Conservation (phyloP, 2,113 vertebrate species). For the Pedionomus torquatus region DNA sequence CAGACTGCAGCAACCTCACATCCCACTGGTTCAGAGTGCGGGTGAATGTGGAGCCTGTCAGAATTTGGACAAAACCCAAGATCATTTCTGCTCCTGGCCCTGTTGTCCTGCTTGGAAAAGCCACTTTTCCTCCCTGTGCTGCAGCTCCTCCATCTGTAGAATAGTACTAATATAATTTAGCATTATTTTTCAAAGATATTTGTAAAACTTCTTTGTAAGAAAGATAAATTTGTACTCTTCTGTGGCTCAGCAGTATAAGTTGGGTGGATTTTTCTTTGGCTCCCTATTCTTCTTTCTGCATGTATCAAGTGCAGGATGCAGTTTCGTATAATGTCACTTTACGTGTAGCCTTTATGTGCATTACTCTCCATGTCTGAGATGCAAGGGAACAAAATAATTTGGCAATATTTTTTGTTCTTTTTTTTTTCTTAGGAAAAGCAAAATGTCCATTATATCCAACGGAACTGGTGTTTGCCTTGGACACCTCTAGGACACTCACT, state of each 20-base stretch:
- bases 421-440: conserved; percentile 12
- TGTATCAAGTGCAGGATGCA: not conserved
- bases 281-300: not conserved
- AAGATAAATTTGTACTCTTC: not conserved
- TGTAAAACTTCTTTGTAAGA: not conserved
- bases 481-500: conserved; percentile 54
- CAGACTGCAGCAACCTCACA: not conserved
- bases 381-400: not conserved
- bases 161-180: not conserved
- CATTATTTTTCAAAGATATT: not conserved
- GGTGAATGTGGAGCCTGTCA: not conserved
- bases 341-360: not conserved
- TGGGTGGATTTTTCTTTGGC: not conserved
- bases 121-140: not conserved
- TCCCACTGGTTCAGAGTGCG: not conserved
- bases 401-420: not conserved
- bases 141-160: not conserved
- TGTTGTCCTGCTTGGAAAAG: not conserved
- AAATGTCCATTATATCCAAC: conserved; percentile 67
- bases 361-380: not conserved
- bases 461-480: conserved; percentile 71
- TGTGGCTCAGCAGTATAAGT: not conserved
- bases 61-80: not conserved
- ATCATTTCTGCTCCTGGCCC: not conserved
- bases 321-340: not conserved